A percentile compares a stretch with the other conserved stretches of the same genome.
These are phyloP conservation scores for Caprella mutica DNA, from an alignment of 2,888 invertebrate species.

Conservation along the genomic window DNA sequence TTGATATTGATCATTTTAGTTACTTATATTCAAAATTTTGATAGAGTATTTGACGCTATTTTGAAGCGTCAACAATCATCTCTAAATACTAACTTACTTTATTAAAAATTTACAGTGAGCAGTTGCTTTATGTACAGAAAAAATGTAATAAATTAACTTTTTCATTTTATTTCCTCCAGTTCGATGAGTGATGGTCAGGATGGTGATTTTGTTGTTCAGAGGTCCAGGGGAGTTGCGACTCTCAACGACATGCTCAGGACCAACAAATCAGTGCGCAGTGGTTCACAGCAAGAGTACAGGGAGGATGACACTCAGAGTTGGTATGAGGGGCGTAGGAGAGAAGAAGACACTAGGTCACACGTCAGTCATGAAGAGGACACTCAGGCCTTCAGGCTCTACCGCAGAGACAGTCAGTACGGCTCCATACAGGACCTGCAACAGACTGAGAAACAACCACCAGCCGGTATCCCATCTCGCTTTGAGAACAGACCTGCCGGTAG, in stretches of 20 bases:
- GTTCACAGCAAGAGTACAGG: background rate
- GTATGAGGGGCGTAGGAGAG: slow-evolving; percentile 12
- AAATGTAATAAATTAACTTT: background rate
- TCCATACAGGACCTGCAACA: slow-evolving; percentile 25
- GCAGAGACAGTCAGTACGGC: slow-evolving; percentile 29
- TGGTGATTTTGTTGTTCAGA: slow-evolving; percentile 34
- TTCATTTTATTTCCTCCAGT: slow-evolving; percentile 14
- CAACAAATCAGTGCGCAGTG: slow-evolving; percentile 9
- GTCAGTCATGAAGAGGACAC: slow-evolving; percentile 58
- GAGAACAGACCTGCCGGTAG: slow-evolving; percentile 46
- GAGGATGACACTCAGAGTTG: background rate
- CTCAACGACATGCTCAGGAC: slow-evolving; percentile 34
- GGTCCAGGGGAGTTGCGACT: slow-evolving; percentile 27
- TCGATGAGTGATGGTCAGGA: slow-evolving; percentile 34
- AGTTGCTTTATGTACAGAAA: too few species aligned
- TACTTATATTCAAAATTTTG: too few species aligned
- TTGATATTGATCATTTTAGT: background rate
- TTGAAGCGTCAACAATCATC: too few species aligned
- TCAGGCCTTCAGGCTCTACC: slow-evolving; percentile 41
- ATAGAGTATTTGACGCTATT: too few species aligned
- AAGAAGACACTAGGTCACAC: slow-evolving; percentile 47
- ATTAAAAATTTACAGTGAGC: too few species aligned
- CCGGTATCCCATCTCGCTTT: slow-evolving; percentile 33
- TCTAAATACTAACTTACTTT: too few species aligned
- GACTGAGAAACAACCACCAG: slow-evolving; percentile 16